Evolutionary conservation across 2,797 vertebrate genomes (phyloP).

Genomic region (Cygnus olor): DNA sequence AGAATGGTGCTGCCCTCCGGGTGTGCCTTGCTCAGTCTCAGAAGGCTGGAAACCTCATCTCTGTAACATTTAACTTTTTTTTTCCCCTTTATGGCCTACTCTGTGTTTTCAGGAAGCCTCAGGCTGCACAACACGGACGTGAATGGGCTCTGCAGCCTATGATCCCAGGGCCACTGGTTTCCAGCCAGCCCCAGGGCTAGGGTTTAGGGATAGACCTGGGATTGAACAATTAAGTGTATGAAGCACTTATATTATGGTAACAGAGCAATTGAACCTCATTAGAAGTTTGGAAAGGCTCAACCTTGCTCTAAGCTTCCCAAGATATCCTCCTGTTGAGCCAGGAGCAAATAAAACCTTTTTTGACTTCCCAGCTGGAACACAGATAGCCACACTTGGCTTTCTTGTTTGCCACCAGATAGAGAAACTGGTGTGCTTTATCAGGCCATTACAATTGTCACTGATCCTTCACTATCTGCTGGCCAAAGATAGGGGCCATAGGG

Average conservation of each 20-base stretch:
- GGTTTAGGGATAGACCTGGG: neutral
- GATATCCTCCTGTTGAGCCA: neutral
- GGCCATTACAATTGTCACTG: neutral
- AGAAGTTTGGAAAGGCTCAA: neutral
- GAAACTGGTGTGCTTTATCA: neutral
- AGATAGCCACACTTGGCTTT: neutral
- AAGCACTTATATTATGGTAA: neutral
- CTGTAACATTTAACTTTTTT: neutral
- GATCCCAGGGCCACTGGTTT: neutral
- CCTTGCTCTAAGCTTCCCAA: neutral
- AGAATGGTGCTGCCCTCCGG: neutral
- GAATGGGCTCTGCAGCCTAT: neutral
- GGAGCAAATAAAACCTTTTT: neutral
- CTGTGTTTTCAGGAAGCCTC: neutral
- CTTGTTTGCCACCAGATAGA: neutral
- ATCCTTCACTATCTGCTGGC: neutral
- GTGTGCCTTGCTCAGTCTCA: neutral
- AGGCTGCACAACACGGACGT: neutral
- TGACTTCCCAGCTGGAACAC: neutral
- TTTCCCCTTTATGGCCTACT: neutral
- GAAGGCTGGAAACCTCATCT: neutral
- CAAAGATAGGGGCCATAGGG: neutral
- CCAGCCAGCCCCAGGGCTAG: neutral
- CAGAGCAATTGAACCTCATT: neutral
- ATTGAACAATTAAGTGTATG: neutral